A percentile compares a stretch with the other conserved stretches of the same genome.
These are phyloP conservation scores for Epistrophella euchroma DNA, from an alignment of 2,888 invertebrate genomes.

Conservation along the genomic window DNA sequence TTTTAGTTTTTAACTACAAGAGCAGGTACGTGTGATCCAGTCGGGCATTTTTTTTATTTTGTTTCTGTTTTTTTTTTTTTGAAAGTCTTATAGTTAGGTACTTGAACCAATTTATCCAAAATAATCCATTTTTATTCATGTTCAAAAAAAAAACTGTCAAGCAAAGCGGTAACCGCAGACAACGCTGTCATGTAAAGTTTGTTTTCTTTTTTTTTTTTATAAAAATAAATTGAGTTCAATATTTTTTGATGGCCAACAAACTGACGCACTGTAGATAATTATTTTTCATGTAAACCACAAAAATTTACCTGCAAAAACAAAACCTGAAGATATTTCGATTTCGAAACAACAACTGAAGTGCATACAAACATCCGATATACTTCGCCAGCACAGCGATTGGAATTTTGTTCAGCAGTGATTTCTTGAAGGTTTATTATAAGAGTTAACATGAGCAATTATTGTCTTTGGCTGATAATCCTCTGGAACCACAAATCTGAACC, in stretches of 20 bases:
- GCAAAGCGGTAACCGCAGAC: slow-evolving; percentile 11
- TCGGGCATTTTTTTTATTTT: neutral
- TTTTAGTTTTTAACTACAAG: no score
- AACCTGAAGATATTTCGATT: neutral
- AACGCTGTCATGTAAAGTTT: slow-evolving; percentile 14
- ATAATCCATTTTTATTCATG: slow-evolving; percentile 3
- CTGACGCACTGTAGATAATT: neutral
- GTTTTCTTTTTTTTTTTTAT: neutral
- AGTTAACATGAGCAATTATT: slow-evolving; percentile 48
- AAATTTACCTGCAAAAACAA: slow-evolving; percentile 14
- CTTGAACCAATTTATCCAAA: neutral
- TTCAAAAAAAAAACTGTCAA: neutral
- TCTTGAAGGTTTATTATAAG: slow-evolving; percentile 26
- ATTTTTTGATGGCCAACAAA: slow-evolving; percentile 15
- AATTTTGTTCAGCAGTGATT: slow-evolving; percentile 25
- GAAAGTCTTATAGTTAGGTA: neutral
- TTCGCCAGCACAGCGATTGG: slow-evolving; percentile 21
- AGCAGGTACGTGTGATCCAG: no score
- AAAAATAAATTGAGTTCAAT: neutral
- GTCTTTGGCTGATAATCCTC: slow-evolving; percentile 29
- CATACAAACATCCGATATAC: slow-evolving; percentile 39
- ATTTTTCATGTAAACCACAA: slow-evolving; percentile 31
- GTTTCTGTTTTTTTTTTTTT: neutral
- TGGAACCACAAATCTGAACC: slow-evolving; percentile 4
- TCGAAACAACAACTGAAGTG: neutral